Percentiles rank a stretch among this genome's conserved stretches.
Conservation (phyloP, 1,140 invertebrate genomes). For the Leptinotarsa texana region DNA sequence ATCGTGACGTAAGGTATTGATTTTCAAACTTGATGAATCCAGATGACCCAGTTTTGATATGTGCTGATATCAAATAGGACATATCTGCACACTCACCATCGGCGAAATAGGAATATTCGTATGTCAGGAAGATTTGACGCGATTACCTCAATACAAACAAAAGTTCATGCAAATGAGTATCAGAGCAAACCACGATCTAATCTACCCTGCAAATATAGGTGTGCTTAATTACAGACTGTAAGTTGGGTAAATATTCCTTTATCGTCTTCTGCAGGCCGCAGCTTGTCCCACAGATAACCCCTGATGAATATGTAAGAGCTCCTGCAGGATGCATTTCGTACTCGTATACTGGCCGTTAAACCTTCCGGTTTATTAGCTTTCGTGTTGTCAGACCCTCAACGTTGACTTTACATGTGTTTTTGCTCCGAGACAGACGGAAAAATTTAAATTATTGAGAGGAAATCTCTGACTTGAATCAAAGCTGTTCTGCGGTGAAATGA, state of each 20-base stretch:
- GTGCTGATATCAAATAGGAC: not conserved
- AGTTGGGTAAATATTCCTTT: slow-evolving; percentile 56
- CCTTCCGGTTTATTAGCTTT: slow-evolving; percentile 31
- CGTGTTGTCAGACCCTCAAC: slow-evolving; percentile 23
- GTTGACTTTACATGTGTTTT: not conserved
- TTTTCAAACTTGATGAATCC: too few relatives aligned
- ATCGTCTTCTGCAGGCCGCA: slow-evolving; percentile 50
- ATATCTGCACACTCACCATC: not conserved
- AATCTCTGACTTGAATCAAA: too few relatives aligned
- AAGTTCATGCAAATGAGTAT: slow-evolving; percentile 49
- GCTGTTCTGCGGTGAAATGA: too few relatives aligned
- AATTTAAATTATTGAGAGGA: too few relatives aligned
- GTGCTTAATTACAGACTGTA: slow-evolving; percentile 55
- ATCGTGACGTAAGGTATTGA: too few relatives aligned
- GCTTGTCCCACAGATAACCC: slow-evolving; percentile 51
- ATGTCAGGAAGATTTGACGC: slow-evolving; percentile 37
- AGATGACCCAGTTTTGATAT: too few relatives aligned
- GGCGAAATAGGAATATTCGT: not conserved
- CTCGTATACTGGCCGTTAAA: slow-evolving; percentile 17
- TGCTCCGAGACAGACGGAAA: not conserved
- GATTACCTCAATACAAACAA: slow-evolving; percentile 46
- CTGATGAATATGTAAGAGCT: slow-evolving; percentile 54
- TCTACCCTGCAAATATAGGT: slow-evolving; percentile 55
- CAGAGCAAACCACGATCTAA: slow-evolving; percentile 48
- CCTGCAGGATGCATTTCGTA: slow-evolving; percentile 37